Evolutionary conservation across 2,888 invertebrate genomes (phyloP).

Genomic region (Eupithecia insigniata): DNA sequence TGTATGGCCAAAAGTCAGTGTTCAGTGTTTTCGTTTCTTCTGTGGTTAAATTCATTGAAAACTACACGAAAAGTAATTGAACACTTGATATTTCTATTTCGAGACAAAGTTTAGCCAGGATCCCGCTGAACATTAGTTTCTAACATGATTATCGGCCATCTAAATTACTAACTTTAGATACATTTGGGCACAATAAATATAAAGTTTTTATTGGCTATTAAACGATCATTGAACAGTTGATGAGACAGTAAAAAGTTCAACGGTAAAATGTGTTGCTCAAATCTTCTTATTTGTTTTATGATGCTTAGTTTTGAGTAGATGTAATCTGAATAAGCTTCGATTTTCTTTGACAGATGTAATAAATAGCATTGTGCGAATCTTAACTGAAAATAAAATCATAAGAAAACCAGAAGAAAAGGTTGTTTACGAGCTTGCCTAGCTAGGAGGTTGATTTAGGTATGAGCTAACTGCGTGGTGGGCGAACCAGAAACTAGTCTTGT

Average conservation of each 20-base stretch:
- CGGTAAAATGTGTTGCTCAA: constrained; percentile 10
- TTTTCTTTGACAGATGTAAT: background rate
- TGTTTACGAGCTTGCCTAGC: no score
- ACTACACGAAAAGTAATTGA: background rate
- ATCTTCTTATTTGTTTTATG: background rate
- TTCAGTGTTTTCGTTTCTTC: background rate
- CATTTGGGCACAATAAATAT: constrained; percentile 11
- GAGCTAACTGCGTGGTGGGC: no score
- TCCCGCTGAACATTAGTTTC: background rate
- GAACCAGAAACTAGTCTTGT: no score
- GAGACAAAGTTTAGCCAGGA: background rate
- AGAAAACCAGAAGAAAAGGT: no score
- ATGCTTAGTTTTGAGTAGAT: background rate
- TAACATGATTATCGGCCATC: background rate
- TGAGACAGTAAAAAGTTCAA: constrained; percentile 14
- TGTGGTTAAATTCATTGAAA: background rate
- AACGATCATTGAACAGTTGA: constrained; percentile 17
- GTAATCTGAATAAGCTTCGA: background rate
- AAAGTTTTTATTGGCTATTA: constrained; percentile 19
- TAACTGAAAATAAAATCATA: no score
- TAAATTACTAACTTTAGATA: background rate
- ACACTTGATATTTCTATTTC: background rate
- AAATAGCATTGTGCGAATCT: background rate
- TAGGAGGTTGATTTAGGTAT: no score
- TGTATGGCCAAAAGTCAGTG: no score